Evolutionary conservation across 1,140 invertebrate genomes (phyloP), one percentile per base, ranked within the genome.

Genomic region (Scylla paramamosain): DNA sequence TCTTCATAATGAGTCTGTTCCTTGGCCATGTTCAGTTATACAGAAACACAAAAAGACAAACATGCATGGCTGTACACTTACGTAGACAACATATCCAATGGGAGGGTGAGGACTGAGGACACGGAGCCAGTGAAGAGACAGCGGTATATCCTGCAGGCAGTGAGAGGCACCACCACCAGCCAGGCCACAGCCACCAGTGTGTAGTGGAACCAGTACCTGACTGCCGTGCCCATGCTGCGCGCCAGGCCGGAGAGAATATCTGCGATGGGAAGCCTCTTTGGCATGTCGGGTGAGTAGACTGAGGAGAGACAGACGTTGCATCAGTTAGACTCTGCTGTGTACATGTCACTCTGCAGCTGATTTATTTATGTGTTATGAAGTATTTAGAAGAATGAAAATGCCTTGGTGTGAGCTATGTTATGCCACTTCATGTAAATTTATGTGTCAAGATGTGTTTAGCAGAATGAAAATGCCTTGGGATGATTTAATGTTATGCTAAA

Each of bases 261-360:
- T 96, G 98, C 98, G 32, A 99, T 97, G 0, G 99, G 99, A 96
- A 99, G 97, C 95, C 99, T 97, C 88, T 99, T 98, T 14, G 99
- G 99, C 99, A 99, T 99, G 97, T 99, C 99, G 32, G 99, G 99
- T 14, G 99, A 99, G 97, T 99, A 99, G 96, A 99, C 97, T 98
- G 96, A 94, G 95, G 96, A 95, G 90, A 94, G 89, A 86, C 28
- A 28, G 32, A 86, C 3, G 12, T 14, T 86, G 39, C 6, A 39
- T 39, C 39, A n/a, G n/a, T n/a, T n/a, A n/a, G n/a, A n/a, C n/a
- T n/a, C n/a, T n/a, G n/a, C n/a, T n/a, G n/a, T n/a, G n/a, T n/a
- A n/a, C n/a, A n/a, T n/a, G n/a, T n/a, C n/a, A n/a, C n/a, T n/a
- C n/a, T n/a, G n/a, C n/a, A n/a, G n/a, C n/a, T n/a, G n/a, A n/a